These are phyloP conservation scores for Lithophane ornitopus DNA, from an alignment of 2,888 invertebrate genomes.

Conservation along the genomic window DNA sequence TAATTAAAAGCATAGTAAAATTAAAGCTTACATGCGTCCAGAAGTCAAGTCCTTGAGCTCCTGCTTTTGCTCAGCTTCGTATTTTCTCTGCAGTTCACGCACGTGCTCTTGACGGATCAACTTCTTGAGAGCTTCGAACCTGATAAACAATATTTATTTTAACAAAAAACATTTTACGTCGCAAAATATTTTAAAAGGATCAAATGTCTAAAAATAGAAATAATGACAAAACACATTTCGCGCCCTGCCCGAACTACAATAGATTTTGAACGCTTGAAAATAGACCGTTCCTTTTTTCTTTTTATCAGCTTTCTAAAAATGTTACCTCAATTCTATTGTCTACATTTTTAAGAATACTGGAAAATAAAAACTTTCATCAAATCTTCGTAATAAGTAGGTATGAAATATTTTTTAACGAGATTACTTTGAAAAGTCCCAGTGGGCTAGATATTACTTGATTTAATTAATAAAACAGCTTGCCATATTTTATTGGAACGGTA, in stretches of 20 bases:
- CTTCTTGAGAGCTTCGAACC: slow-evolving; percentile 95
- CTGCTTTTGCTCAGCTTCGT: slow-evolving; percentile 93
- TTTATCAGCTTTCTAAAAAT: background rate
- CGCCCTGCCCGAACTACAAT: background rate
- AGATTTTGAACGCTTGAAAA: slow-evolving; percentile 6
- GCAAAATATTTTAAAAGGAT: background rate
- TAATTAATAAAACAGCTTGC: slow-evolving; percentile 38
- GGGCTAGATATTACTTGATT: slow-evolving; percentile 25
- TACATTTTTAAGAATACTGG: slow-evolving; percentile 1
- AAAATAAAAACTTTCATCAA: slow-evolving; percentile 18
- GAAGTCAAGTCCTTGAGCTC: slow-evolving; percentile 92
- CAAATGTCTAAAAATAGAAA: slow-evolving; percentile 18
- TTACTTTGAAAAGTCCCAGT: slow-evolving; percentile 20
- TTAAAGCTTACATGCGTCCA: slow-evolving; percentile 87
- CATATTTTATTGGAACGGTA: slow-evolving; percentile 21
- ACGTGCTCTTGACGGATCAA: slow-evolving; percentile 94
- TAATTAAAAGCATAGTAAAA: slow-evolving; percentile 1
- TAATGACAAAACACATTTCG: slow-evolving; percentile 18
- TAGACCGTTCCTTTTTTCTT: background rate
- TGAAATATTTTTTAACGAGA: slow-evolving; percentile 27
- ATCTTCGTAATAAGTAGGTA: background rate
- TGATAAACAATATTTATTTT: slow-evolving; percentile 66
- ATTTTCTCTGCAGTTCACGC: slow-evolving; percentile 94
- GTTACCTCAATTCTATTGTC: slow-evolving; percentile 5
- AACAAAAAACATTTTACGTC: background rate